phyloP scores from a whole-genome alignment of 2,113 vertebrate species.

The Aphyosemion australe region DNA sequence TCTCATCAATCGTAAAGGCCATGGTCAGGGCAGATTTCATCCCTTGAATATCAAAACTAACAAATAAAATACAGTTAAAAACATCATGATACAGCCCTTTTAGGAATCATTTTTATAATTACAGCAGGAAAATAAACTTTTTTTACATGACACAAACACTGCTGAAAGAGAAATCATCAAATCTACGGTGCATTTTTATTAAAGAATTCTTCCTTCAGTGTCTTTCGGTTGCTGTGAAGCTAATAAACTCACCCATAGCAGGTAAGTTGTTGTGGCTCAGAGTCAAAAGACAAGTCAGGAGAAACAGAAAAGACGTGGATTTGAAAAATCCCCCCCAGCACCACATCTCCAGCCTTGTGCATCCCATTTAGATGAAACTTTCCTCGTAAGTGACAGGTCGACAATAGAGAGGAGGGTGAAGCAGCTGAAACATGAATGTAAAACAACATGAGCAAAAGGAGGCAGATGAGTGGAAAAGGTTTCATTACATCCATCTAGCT shows the following conservation, averaged over 20 bases:
- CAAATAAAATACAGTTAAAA: too few relatives aligned
- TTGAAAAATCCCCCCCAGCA: conserved; percentile 54
- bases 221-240: neutral
- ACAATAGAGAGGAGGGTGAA: neutral
- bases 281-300: conserved; percentile 46
- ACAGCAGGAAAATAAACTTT: too few relatives aligned
- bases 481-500: too few relatives aligned
- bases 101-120: too few relatives aligned
- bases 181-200: too few relatives aligned
- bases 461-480: neutral
- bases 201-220: neutral
- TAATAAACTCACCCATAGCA: conserved; percentile 46
- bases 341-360: conserved; percentile 50
- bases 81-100: too few relatives aligned
- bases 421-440: neutral
- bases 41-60: conserved; percentile 54
- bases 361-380: conserved; percentile 52
- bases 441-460: neutral
- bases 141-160: too few relatives aligned
- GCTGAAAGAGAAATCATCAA: neutral
- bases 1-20: conserved; percentile 71
- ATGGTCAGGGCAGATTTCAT: conserved; percentile 68
- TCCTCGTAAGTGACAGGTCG: conserved; percentile 33
- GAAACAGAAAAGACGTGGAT: conserved; percentile 32
- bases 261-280: conserved; percentile 28